These are phyloP conservation scores for Tetramorium alpestre DNA, from an alignment of 1,140 invertebrate species.

Conservation along the genomic window DNA sequence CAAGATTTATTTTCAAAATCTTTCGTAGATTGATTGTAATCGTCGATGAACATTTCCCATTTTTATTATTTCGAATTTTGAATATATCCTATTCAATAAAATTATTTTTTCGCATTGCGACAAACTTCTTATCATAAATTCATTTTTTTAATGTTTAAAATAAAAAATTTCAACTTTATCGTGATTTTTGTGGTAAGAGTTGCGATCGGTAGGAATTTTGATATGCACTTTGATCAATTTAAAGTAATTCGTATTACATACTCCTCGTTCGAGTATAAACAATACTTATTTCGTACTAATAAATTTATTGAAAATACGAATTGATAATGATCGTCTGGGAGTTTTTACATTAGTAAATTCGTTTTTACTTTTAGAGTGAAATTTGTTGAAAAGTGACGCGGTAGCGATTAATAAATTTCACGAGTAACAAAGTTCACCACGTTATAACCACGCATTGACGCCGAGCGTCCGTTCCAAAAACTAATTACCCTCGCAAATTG, in stretches of 20 bases:
- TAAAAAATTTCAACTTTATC: not conserved
- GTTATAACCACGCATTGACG: not conserved
- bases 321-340: not conserved
- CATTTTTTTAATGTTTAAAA: not conserved
- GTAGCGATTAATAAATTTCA: slow-evolving; percentile 10
- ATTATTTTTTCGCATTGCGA: not conserved
- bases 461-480: not conserved
- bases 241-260: not conserved
- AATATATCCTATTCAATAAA: not conserved
- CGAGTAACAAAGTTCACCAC: slow-evolving; percentile 25
- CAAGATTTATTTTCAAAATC: not conserved
- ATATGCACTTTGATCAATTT: not conserved
- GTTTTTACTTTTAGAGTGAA: not conserved
- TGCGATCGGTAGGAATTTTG: not conserved
- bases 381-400: slow-evolving; percentile 9
- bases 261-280: not conserved
- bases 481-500: slow-evolving; percentile 46
- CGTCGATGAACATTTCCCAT: not conserved
- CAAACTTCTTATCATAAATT: not conserved
- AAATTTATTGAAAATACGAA: not conserved
- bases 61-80: not conserved
- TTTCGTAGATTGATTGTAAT: not conserved
- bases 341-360: not conserved
- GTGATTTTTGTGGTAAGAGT: not conserved
- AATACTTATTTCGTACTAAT: not conserved